Evolutionary conservation across 2,888 invertebrate genomes (phyloP).

Genomic region (Drosophila acutilabella): DNA sequence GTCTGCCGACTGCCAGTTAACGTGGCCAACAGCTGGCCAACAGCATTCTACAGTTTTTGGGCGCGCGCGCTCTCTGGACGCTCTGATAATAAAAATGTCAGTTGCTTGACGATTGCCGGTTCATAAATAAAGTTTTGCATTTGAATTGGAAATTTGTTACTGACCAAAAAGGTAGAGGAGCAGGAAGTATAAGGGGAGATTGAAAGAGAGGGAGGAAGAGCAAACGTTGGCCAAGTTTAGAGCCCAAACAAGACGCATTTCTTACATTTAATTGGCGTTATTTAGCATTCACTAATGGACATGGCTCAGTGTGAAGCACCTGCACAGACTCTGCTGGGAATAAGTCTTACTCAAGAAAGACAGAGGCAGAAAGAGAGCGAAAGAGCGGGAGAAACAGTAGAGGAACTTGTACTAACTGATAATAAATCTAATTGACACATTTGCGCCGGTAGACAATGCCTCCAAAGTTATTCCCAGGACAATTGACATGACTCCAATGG

Average conservation of each 20-base stretch:
- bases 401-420: constrained; percentile 72
- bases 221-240: constrained; percentile 21
- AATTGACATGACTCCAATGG: constrained; percentile 57
- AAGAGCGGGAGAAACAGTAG: constrained; percentile 18
- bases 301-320: constrained; percentile 71
- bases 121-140: constrained; percentile 82
- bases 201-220: neutral
- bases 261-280: constrained; percentile 74
- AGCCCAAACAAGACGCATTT: constrained; percentile 61
- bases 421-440: constrained; percentile 85
- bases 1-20: constrained; percentile 33
- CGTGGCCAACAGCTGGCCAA: constrained; percentile 66
- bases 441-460: constrained; percentile 69
- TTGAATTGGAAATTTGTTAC: constrained; percentile 70
- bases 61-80: constrained; percentile 55
- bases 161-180: neutral
- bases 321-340: constrained; percentile 34
- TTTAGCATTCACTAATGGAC: constrained; percentile 79
- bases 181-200: neutral
- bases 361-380: constrained; percentile 20
- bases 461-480: constrained; percentile 48
- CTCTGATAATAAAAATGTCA: constrained; percentile 84
- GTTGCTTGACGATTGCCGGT: constrained; percentile 73
- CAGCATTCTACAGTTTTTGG: constrained; percentile 49
- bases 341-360: neutral